Conservation (phyloP, 35 echinoderm and acorn worm species). For the Eucidaris tribuloides region DNA sequence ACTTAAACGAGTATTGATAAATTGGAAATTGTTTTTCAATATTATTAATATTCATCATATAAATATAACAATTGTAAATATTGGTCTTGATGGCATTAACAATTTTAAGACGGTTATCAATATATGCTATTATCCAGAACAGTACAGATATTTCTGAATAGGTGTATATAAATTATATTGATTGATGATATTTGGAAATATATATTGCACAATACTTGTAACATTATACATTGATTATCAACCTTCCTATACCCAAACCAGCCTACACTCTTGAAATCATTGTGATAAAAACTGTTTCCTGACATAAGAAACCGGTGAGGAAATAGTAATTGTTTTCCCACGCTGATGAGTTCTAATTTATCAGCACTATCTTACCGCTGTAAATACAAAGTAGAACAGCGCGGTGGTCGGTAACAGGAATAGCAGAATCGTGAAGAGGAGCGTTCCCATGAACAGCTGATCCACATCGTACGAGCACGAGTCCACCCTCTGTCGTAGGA, state of each 20-base stretch:
- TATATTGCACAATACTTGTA: too few relatives aligned
- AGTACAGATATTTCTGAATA: neutral
- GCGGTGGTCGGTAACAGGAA: constrained; percentile 90
- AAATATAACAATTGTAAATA: too few relatives aligned
- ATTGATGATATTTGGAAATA: too few relatives aligned
- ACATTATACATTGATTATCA: neutral
- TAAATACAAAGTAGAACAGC: constrained; percentile 91
- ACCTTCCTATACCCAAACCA: too few relatives aligned
- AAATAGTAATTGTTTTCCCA: neutral
- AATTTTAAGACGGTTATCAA: too few relatives aligned
- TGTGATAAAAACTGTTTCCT: neutral
- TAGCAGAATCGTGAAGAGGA: constrained; percentile 85
- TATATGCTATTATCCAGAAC: too few relatives aligned
- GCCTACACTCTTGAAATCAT: neutral
- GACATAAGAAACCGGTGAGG: neutral
- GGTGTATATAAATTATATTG: too few relatives aligned
- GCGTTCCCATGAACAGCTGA: constrained; percentile 84
- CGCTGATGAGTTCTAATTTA: neutral
- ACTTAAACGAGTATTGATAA: too few relatives aligned
- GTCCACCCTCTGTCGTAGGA: constrained; percentile 83
- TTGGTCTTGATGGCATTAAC: too few relatives aligned
- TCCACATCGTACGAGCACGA: constrained; percentile 91
- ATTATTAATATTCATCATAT: neutral
- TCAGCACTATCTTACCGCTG: constrained; percentile 49
- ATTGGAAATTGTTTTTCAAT: too few relatives aligned